Evolutionary conservation across 2,113 vertebrate species (phyloP), one percentile per base, ranked within the genome.

Genomic region (Narcine bancroftii): DNA sequence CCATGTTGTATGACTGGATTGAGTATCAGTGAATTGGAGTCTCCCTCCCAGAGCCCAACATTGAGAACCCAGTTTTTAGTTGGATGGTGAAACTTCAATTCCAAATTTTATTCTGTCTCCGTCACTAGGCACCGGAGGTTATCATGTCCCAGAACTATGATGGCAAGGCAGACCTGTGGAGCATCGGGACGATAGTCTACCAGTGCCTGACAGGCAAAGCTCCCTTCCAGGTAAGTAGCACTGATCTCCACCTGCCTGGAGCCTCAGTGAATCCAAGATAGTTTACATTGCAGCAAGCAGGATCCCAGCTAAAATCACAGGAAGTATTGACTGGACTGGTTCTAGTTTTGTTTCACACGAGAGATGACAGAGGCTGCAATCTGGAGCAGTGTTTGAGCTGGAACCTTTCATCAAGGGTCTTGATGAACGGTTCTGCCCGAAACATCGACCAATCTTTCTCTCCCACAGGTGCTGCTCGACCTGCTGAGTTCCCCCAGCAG

Each of bases 81-180:
- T 36, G 3, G 36, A 87, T 9, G 33, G n/a, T 50, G 71, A 92
- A 36, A 6, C 26, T 2, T 10, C 42, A 2, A 47, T 79, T 50
- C 76, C 29, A 83, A n/a, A 83, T 26, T 21, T 36, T 1, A 83
- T 10, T 87, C 39, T 39, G n/a, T 33, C 26, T 89, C 17, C 29
- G 11, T 92, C 60, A 60, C 33, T 95, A 99, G 98, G 99, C 99
- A 92, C 98, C 99, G 0, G 99, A 99, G 94, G 99, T 99, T 89
- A 99, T 99, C 94, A 99, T 98, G 99, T 99, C 98, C 72, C 97
- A 99, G 94, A 97, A 97, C 94, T 99, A 99, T 0, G 98, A 99
- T 85, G 98, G 98, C 94, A 99, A 99, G 95, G 99, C 98, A 2
- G 99, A 99, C 93, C 96, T 99, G 93, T 99, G 99, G 99, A 99